Evolutionary conservation across 1,140 invertebrate species (phyloP).

Genomic region (Caerostris extrusa): DNA sequence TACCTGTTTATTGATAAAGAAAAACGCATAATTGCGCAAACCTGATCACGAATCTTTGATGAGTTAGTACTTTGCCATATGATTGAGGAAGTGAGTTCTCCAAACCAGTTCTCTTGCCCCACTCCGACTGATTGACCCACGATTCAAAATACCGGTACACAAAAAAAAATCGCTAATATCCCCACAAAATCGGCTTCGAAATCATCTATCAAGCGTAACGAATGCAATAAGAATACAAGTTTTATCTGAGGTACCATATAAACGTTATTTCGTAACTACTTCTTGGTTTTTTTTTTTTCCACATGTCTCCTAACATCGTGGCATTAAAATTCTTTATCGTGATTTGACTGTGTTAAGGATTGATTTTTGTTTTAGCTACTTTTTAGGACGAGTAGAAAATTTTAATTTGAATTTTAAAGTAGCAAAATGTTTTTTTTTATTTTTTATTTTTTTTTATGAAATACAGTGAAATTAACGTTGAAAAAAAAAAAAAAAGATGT

Average conservation of each 20-base stretch:
- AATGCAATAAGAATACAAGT: no score
- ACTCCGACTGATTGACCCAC: conserved; percentile 65
- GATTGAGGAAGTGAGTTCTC: conserved; percentile 35
- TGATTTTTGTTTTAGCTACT: neutral
- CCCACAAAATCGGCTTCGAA: conserved; percentile 37
- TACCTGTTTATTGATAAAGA: neutral
- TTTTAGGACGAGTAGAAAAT: no score
- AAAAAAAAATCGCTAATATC: conserved; percentile 8
- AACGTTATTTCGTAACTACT: neutral
- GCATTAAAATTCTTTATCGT: conserved; percentile 3
- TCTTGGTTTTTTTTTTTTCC: neutral
- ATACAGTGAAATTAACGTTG: no score
- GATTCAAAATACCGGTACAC: conserved; percentile 40
- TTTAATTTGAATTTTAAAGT: no score
- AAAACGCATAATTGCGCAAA: neutral
- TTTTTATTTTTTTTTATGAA: no score
- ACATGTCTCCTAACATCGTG: neutral
- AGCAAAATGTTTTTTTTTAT: no score
- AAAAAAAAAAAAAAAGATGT: no score
- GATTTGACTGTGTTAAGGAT: neutral
- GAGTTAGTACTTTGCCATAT: conserved; percentile 21
- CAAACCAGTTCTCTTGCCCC: conserved; percentile 51
- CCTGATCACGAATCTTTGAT: conserved; percentile 29
- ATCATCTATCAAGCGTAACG: conserved; percentile 35
- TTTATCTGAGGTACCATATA: no score